phyloP scores from a whole-genome alignment of 2,888 invertebrate species.

The Caenorhabditis doughertyi region DNA sequence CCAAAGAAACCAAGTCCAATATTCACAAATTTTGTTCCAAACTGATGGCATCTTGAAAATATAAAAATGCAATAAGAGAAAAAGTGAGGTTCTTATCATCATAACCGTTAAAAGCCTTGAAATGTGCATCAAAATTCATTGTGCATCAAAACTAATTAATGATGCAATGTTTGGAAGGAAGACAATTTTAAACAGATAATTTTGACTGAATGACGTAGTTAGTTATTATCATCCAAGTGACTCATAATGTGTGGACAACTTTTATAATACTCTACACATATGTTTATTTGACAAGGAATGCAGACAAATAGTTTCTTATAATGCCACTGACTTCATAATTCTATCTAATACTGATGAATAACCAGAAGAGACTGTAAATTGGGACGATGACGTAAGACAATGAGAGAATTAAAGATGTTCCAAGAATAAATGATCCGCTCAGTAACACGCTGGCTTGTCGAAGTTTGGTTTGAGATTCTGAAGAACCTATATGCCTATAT shows the following conservation, averaged over 20 bases:
- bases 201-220: too few species aligned
- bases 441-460: not conserved
- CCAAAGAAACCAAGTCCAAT: constrained; percentile 47
- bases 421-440: constrained; percentile 1
- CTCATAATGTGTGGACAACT: too few species aligned
- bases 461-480: not conserved
- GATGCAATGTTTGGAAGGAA: constrained; percentile 23
- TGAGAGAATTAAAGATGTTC: not conserved
- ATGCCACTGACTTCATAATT: not conserved
- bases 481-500: not conserved
- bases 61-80: not conserved
- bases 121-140: not conserved
- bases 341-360: not conserved
- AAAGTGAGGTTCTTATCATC: not conserved
- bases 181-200: not conserved
- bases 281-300: not conserved
- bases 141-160: constrained; percentile 9
- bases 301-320: not conserved
- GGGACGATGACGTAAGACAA: not conserved
- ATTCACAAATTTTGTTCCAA: constrained; percentile 43
- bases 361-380: not conserved
- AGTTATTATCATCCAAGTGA: too few species aligned
- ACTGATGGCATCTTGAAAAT: constrained; percentile 40
- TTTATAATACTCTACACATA: not conserved
- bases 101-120: not conserved